phyloP scores from a whole-genome alignment of 2,113 vertebrate genomes.

The Meleagris gallopavo region DNA sequence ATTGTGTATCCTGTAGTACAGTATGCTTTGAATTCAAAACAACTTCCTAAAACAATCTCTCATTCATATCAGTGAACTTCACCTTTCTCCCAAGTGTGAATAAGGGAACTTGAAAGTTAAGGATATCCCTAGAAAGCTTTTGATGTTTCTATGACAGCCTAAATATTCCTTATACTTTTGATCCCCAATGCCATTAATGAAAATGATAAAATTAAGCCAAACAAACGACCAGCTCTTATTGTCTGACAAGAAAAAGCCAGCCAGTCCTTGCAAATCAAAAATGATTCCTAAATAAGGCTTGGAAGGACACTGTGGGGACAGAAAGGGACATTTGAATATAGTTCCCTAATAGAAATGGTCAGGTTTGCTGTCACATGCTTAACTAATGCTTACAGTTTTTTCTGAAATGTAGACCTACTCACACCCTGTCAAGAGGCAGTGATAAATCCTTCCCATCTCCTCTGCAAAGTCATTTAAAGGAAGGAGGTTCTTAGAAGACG shows the following conservation, averaged over 20 bases:
- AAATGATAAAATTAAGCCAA: background rate
- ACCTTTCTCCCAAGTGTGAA: background rate
- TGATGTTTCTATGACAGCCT: background rate
- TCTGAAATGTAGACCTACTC: background rate
- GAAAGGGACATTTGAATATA: background rate
- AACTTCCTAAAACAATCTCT: background rate
- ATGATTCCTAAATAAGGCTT: background rate
- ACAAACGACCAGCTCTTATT: background rate
- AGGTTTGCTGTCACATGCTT: background rate
- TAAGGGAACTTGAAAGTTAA: background rate
- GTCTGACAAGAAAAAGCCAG: background rate
- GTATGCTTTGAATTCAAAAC: background rate
- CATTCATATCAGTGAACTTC: background rate
- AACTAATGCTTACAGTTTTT: background rate
- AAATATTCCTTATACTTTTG: background rate
- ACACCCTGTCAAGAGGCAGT: background rate
- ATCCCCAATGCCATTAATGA: background rate
- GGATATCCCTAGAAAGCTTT: background rate
- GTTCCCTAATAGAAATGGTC: background rate
- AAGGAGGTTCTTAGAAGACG: background rate
- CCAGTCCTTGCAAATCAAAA: background rate
- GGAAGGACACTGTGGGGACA: background rate
- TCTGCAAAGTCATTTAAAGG: background rate
- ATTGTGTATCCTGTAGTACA: background rate
- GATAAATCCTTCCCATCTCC: background rate